Base-by-base conservation (phyloP, 2,113 vertebrate species). In the Pollimyrus isidori region DNA sequence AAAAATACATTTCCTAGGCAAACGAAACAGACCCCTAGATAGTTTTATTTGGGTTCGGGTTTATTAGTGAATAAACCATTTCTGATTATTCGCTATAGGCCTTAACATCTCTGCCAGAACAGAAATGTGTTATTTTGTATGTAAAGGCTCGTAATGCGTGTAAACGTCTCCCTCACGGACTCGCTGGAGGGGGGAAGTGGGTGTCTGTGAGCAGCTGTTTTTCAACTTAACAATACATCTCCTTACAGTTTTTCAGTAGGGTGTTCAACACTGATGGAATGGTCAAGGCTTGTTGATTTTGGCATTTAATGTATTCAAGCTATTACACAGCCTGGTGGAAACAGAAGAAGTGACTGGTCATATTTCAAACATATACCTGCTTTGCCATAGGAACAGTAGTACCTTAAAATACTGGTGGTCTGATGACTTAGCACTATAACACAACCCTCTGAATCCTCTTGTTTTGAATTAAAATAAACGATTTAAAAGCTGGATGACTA, bases 351-450 rank as follows among this genome's bases (percentile, higher is more conserved):
- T 69, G 26, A 39, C 13, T 26, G 23, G n/a, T 39, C 4, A 62
- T 48, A 48, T 49, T 21, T 45, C 30, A 88, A 87, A 65, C 45
- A 69, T 42, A 19, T 17, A 88, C 53, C 88, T 89, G 80, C 3
- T 45, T 48, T 58, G 88, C 35, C 50, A 58, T 9, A 39, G 19
- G 50, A 48, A 58, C 35, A 89, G 48, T 52, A 84, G 76, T 84
- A 89, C 88, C 76, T 56, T 4, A 56, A n/a, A 82, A 85, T 84
- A 89, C 1, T 58, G 48, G 39, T 48, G n/a, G 80, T 58, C 49
- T 58, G 80, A 89, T 89, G 39, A 82, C 69, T 23, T 58, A 15
- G 58, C 39, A 88, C 53, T 53, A 30, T 17, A 53, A 83, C 88
- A 89, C 52, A 15, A 39, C 17, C 19, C 50, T 52, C n/a, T n/a